These are phyloP conservation scores for Aurelia aurita complex sp. Pacific DNA, from an alignment of 30 jellyfish, hydroid and myxozoan species.

Conservation along the genomic window DNA sequence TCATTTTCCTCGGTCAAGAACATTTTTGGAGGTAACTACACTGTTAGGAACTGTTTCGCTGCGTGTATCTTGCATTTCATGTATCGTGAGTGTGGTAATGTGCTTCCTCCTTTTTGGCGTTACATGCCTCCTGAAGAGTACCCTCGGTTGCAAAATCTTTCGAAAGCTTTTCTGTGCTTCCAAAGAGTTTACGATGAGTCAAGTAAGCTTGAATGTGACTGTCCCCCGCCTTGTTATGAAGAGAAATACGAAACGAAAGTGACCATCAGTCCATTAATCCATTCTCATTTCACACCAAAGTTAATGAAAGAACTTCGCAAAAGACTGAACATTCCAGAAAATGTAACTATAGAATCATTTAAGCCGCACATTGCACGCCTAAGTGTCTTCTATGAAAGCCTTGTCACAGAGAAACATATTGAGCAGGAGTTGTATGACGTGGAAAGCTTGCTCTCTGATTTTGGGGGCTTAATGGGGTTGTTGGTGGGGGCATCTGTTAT, in stretches of 20 bases:
- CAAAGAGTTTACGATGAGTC: no score
- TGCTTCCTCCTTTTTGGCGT: not conserved
- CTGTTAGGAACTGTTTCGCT: not conserved
- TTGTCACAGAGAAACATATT: not conserved
- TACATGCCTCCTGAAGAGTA: no score
- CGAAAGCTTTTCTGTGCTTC: no score
- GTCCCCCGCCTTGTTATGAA: constrained; percentile 36
- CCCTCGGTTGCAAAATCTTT: no score
- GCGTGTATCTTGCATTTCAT: constrained; percentile 1
- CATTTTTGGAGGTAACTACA: constrained; percentile 3
- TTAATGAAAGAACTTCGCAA: constrained; percentile 2
- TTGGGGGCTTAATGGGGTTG: constrained; percentile 54
- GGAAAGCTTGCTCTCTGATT: constrained; percentile 19
- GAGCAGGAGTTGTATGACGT: constrained; percentile 7
- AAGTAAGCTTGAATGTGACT: constrained; percentile 8
- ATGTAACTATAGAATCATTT: not conserved
- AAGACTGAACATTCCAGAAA: not conserved
- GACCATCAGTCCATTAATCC: constrained; percentile 3
- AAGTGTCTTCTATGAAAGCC: constrained; percentile 9
- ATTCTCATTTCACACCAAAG: not conserved
- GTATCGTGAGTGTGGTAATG: constrained; percentile 2
- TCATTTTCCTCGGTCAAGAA: not conserved
- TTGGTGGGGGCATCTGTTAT: no score
- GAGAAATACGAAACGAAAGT: constrained; percentile 14
- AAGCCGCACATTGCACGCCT: constrained; percentile 11